Evolutionary conservation across 2,888 invertebrate genomes (phyloP).

Genomic region (Spisula solida): DNA sequence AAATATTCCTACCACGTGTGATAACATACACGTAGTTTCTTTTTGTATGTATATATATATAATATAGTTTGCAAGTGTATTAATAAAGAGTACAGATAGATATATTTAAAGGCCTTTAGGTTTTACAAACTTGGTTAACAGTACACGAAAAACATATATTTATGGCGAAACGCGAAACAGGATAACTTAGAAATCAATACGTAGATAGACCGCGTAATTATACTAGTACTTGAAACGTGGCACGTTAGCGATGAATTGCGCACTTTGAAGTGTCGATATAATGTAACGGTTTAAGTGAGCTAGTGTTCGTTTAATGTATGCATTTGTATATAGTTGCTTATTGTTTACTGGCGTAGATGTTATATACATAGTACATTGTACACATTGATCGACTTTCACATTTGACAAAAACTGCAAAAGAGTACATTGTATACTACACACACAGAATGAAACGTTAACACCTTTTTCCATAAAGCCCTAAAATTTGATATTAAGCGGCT

Average conservation of each 20-base stretch:
- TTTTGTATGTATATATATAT: constrained; percentile 1
- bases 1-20: constrained; percentile 35
- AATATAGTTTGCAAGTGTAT: constrained; percentile 2
- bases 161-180: neutral
- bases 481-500: constrained; percentile 27
- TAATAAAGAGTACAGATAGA: neutral
- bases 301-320: neutral
- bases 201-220: constrained; percentile 1
- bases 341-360: neutral
- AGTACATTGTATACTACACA: neutral
- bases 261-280: constrained; percentile 7
- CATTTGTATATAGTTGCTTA: neutral
- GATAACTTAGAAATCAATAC: constrained; percentile 14
- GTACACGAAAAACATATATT: neutral
- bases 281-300: neutral
- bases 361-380: neutral
- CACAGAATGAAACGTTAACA: neutral
- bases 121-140: neutral
- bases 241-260: constrained; percentile 30
- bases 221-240: constrained; percentile 40
- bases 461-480: constrained; percentile 29
- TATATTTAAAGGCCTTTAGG: neutral
- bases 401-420: constrained; percentile 12
- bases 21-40: constrained; percentile 41
- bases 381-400: constrained; percentile 4